Evolutionary conservation across 2,113 vertebrate species (phyloP).

Genomic region (Anhinga anhinga): DNA sequence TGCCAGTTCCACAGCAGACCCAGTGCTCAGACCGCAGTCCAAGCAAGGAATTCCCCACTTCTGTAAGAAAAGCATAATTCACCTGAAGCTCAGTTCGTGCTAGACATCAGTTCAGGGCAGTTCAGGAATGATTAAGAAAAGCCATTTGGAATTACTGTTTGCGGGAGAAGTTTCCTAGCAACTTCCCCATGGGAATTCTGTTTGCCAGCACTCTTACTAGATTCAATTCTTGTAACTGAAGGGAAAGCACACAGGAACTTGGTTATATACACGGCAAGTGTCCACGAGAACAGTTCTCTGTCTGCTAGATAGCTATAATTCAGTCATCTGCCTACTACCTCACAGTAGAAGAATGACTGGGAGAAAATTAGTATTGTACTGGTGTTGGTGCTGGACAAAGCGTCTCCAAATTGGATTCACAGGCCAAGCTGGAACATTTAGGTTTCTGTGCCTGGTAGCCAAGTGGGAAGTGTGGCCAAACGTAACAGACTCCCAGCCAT

Average conservation of each 20-base stretch:
- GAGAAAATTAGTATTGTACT: background rate
- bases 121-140: background rate
- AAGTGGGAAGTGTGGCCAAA: background rate
- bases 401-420: background rate
- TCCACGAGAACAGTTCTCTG: background rate
- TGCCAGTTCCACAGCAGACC: background rate
- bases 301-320: background rate
- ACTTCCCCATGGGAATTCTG: background rate
- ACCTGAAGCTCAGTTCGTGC: background rate
- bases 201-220: background rate
- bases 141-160: background rate
- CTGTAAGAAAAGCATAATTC: background rate
- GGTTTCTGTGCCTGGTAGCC: background rate
- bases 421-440: background rate
- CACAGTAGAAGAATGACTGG: background rate
- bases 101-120: background rate
- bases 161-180: background rate
- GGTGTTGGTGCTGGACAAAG: background rate
- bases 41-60: background rate
- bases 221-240: fast-evolving
- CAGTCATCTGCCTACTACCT: background rate
- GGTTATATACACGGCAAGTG: background rate
- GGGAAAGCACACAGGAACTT: background rate
- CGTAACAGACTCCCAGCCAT: background rate
- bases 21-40: background rate